Percentiles rank a stretch among this genome's conserved stretches.
phyloP scores from a whole-genome alignment of 2,888 invertebrate species.

The Drosophila subquinaria region DNA sequence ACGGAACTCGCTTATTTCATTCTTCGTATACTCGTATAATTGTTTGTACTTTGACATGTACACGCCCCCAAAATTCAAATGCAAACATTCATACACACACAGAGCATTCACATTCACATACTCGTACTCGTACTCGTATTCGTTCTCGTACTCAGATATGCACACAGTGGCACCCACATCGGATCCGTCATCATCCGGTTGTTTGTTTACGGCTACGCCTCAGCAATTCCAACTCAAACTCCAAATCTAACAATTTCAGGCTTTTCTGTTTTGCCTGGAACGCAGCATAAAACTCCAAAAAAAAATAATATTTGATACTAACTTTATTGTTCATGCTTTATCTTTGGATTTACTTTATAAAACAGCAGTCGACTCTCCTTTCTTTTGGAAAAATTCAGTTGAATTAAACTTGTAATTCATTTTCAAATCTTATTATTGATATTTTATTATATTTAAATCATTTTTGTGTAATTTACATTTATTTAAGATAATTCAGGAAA shows the following conservation, averaged over 20 bases:
- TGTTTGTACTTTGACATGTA: conserved; percentile 44
- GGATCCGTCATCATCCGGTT: conserved; percentile 10
- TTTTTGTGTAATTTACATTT: no score
- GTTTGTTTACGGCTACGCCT: conserved; percentile 28
- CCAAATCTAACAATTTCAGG: conserved; percentile 18
- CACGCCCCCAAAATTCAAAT: conserved; percentile 30
- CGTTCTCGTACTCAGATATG: conserved; percentile 9
- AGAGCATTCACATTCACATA: conserved; percentile 2
- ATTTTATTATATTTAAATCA: no score
- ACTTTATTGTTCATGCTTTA: background rate
- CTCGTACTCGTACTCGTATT: no score
- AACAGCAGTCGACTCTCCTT: no score
- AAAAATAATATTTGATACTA: background rate
- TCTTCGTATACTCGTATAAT: conserved; percentile 41
- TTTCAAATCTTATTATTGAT: no score
- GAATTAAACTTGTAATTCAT: no score
- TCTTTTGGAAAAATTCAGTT: no score
- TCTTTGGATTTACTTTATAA: background rate
- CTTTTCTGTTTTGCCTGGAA: background rate
- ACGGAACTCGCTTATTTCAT: conserved; percentile 36
- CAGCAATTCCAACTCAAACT: conserved; percentile 14
- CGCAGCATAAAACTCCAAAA: background rate
- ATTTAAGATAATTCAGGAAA: no score
- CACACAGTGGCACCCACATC: conserved; percentile 30
- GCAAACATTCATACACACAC: conserved; percentile 13